Base-by-base conservation (phyloP, 2,797 vertebrate species). In the Chrysocyon brachyurus region DNA sequence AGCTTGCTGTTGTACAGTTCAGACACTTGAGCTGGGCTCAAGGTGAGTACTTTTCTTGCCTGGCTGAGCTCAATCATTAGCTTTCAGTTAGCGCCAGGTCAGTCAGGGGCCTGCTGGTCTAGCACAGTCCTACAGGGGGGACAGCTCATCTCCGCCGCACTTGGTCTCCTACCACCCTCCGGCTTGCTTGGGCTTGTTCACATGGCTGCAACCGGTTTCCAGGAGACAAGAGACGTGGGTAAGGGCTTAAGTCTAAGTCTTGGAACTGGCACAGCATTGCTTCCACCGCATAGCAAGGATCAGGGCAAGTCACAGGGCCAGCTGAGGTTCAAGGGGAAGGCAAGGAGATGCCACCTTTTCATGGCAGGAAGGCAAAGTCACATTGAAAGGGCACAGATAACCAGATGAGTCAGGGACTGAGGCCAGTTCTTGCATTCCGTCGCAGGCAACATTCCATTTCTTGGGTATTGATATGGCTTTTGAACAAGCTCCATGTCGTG, bases 61-160 rank as follows among this genome's bases (percentile, higher is more conserved):
- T 68, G 19, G 6, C 19, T 83, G 61, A 85, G 16, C 3, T 93
- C 22, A 15, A 14, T 63, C 16, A 6, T 5, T 40, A 33, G 11
- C 22, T 49, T 64, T 40, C 6, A 19, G 5, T 54, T 46, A 12
- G 6, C 21, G 2, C 22, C 14, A 22, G 17, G 26, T 59, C 24
- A 77, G 4, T 3, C 2, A 59, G 33, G 73, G 33, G 2, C 16
- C 26, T 4, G 36, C 28, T 64, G 1, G 31, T 68, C 8, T 33
- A 36, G 1, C 16, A 40, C 21, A 14, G 6, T 33, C 26, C 49
- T 46, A 46, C 26, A n/a, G 0, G 4, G 11, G 7, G n/a, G 19
- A 46, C 2, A 52, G 21, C 36, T 85, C 70, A 12, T 17, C 52
- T 94, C 49, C 19, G 26, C 10, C 90, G 9, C 59, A 68, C 10